phyloP scores from a whole-genome alignment of 2,797 vertebrate species.

The Nyctibius grandis region DNA sequence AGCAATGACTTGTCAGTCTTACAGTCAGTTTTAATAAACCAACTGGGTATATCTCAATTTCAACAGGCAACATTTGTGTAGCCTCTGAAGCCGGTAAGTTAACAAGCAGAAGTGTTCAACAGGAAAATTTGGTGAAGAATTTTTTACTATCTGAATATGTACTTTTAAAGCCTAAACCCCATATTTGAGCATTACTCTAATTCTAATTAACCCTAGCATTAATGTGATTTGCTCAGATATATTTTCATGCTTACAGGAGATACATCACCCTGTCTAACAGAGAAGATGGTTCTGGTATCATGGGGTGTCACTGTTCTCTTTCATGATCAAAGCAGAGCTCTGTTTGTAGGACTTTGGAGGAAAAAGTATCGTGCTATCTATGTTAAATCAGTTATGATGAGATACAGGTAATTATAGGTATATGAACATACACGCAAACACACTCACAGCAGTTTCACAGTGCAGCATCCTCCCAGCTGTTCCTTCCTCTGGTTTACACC shows the following conservation, averaged over 20 bases:
- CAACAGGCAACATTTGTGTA: neutral
- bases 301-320: neutral
- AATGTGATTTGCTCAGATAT: neutral
- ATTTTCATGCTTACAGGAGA: neutral
- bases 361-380: neutral
- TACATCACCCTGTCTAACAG: neutral
- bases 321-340: neutral
- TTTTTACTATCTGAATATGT: neutral
- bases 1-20: neutral
- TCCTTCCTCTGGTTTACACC: neutral
- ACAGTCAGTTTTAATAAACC: neutral
- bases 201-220: neutral
- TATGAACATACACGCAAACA: neutral
- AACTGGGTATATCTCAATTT: neutral
- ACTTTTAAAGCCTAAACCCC: neutral
- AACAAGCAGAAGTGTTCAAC: accelerated
- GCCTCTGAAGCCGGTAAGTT: neutral
- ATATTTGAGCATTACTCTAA: neutral
- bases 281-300: neutral
- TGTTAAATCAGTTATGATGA: neutral
- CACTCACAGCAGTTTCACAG: neutral
- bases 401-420: neutral
- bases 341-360: neutral
- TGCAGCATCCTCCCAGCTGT: neutral
- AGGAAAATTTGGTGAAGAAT: neutral